A percentile compares a stretch with the other conserved stretches of the same genome.
These are phyloP conservation scores for Ooceraea biroi DNA, from an alignment of 1,140 invertebrate genomes.

Conservation along the genomic window DNA sequence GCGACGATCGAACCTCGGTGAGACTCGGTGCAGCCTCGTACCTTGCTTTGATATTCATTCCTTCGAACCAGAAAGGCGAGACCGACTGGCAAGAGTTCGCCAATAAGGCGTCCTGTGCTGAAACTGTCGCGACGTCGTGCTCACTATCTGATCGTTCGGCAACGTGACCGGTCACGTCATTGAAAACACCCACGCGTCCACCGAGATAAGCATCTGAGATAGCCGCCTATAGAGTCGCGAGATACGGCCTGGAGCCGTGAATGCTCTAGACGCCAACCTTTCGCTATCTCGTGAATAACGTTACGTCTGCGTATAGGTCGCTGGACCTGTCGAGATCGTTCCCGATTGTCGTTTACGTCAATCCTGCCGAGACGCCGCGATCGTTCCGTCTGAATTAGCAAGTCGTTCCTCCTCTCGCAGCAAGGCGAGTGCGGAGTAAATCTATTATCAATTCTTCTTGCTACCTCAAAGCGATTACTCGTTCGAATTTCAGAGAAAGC, in stretches of 20 bases:
- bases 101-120: constrained; percentile 63
- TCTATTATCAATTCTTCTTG: background rate
- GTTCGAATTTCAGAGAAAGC: background rate
- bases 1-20: constrained; percentile 17
- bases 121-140: constrained; percentile 71
- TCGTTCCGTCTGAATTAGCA: constrained; percentile 37
- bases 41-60: constrained; percentile 27
- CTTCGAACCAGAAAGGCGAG: background rate
- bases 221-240: constrained; percentile 56
- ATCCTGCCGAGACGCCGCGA: constrained; percentile 17
- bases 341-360: constrained; percentile 56
- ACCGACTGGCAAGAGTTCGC: constrained; percentile 30
- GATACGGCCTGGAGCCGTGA: constrained; percentile 49
- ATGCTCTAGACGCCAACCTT: constrained; percentile 64
- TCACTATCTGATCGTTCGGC: constrained; percentile 76
- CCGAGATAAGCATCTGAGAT: constrained; percentile 75
- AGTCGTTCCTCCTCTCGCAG: constrained; percentile 16
- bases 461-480: background rate
- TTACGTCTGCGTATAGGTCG: constrained; percentile 63
- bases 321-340: constrained; percentile 57
- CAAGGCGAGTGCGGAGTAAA: background rate
- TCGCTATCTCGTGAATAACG: constrained; percentile 69
- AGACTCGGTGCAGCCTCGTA: background rate
- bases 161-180: constrained; percentile 77
- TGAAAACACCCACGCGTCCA: constrained; percentile 75